Base-by-base conservation (phyloP, 2,797 vertebrate species). In the Spinus olivaceus region DNA sequence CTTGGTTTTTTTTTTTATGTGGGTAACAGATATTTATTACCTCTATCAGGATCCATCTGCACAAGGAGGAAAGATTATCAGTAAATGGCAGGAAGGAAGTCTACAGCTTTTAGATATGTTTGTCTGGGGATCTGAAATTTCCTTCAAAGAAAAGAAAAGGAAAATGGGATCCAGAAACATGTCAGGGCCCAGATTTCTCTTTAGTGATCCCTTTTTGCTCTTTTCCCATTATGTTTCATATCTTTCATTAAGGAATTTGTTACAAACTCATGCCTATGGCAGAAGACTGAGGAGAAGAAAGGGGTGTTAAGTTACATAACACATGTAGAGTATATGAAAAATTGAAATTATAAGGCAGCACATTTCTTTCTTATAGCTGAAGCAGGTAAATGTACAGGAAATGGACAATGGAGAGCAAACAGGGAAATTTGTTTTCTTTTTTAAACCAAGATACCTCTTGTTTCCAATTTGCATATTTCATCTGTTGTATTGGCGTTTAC, bases 121-220 rank as follows among this genome's bases (percentile, higher is more conserved):
- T 95, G 51, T n/a, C n/a, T 92, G 15, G n/a, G 14, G 28, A 92
- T 64, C 28, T 39, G 42, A 80, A 90, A 73, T 25, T 81, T 5
- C 14, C 32, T 32, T 78, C 42, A 81, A 84, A 66, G 44, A 20
- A 79, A 83, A 66, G 39, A 30, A 74, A 69, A 56, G 17, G 15
- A 76, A n/a, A 86, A 54, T 61, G 32, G 37, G 21, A 65, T 33
- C 25, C 10, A 77, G 77, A 76, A 82, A 61, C 16, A 19, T 12
- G 37, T 60, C 49, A 66, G 20, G 37, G 27, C 9, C 13, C 32
- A 77, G 21, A 54, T 92, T 94, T 74, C 30, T 57, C 44, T 44
- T 59, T 35, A 49, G 30, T 30, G 18, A 30, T 35, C 21, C 35
- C 9, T 13, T 87, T 73, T 46, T 28, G 9, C 6, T 27, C 70